These are phyloP conservation scores for Philotrypesis tridentata DNA, from an alignment of 1,140 invertebrate species.

Conservation along the genomic window DNA sequence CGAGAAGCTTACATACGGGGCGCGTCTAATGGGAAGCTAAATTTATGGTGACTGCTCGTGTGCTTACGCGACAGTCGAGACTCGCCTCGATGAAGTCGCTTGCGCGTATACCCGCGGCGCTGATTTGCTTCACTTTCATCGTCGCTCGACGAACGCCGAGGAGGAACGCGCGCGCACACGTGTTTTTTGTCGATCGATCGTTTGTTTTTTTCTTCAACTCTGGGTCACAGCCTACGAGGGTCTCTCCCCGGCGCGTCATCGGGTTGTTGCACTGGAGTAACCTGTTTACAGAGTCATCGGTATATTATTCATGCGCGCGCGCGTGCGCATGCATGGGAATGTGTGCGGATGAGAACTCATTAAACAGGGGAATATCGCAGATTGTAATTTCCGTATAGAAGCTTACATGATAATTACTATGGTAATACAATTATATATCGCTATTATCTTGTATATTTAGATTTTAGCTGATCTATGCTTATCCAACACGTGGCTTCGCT, in stretches of 20 bases:
- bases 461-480: neutral
- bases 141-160: no score
- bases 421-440: slow-evolving; percentile 16
- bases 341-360: neutral
- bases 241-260: no score
- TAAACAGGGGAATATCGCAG: neutral
- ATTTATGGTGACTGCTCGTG: neutral
- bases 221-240: no score
- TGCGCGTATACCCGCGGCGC: no score
- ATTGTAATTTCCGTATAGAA: neutral
- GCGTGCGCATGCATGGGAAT: slow-evolving; percentile 24
- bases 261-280: neutral
- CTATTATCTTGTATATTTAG: slow-evolving; percentile 31
- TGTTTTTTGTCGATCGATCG: no score
- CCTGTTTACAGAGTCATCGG: neutral
- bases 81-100: neutral
- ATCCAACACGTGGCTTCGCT: neutral
- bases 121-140: no score
- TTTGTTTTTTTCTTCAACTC: no score
- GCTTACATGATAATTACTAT: neutral
- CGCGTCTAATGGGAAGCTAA: neutral
- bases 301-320: neutral
- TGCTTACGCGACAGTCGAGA: neutral
- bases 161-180: no score
- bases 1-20: neutral